Base-by-base conservation (phyloP, 2,797 vertebrate species). In the Kryptolebias ocellatus region DNA sequence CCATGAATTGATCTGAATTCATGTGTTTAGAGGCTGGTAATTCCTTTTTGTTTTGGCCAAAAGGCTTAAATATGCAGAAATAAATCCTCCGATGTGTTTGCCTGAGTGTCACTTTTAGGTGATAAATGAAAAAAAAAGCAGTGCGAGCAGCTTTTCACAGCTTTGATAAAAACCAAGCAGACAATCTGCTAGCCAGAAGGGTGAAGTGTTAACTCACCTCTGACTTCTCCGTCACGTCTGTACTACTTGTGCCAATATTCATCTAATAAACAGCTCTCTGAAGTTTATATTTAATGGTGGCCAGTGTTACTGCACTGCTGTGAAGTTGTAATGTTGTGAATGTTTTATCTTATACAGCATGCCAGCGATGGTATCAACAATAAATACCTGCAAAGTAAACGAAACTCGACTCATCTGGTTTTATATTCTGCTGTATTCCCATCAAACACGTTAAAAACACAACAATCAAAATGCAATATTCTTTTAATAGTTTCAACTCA, bases 301-400 rank as follows among this genome's bases (percentile, higher is more conserved):
- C 76, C 12, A 16, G 53, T 73, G 53, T 70, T 79, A 60, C 53
- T 64, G 74, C 81, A 70, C 74, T 86, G 72, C 80, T 76, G 82
- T 87, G 61, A 78, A 84, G 70, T 65, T 56, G 87, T 57, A 81
- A 55, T 87, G 84, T 86, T 81, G 62, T 90, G 74, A 80, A 82
- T 91, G 84, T 88, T 61, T 87, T 80, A 75, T 67, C 72, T 79
- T 87, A 68, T 79, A 80, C 70, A 83, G 90, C 88, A 91, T 90
- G 89, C 60, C 79, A 74, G 80, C 76, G 74, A 69, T 17, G 16
- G 69, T 87, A 70, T 64, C 57, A 31, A 71, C 74, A 87, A 91
- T 87, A 86, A 88, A 87, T 61, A 69, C 54, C 60, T 70, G 18
- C 20, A 73, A 76, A 72, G 52, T 9, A 8, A 50, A 49, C 31